Evolutionary conservation across 1,140 invertebrate species (phyloP).

Genomic region (Melipona quadrifasciata): DNA sequence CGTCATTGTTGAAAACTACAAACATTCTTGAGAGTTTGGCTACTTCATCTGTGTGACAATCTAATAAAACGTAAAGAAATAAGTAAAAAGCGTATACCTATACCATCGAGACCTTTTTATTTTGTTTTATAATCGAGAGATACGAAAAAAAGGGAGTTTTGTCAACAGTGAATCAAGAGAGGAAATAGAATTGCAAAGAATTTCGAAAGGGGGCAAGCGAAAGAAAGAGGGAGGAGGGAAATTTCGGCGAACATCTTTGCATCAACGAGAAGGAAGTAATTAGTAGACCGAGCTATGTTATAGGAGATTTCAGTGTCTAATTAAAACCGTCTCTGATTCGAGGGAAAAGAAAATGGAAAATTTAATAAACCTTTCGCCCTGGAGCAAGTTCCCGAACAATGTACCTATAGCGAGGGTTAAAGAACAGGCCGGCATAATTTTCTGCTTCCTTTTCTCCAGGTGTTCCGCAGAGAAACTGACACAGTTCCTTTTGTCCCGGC

Average conservation of each 20-base stretch:
- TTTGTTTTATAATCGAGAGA: neutral
- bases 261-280: neutral
- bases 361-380: neutral
- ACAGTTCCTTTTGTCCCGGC: neutral
- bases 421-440: neutral
- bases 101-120: no score
- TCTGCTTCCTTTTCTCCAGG: neutral
- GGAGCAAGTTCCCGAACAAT: neutral
- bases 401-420: neutral
- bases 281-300: neutral
- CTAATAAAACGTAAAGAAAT: no score
- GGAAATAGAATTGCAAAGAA: no score
- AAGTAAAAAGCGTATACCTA: no score
- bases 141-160: neutral
- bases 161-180: neutral
- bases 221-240: neutral
- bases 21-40: no score
- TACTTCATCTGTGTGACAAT: no score
- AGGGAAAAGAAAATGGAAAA: neutral
- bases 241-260: neutral
- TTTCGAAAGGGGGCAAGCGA: neutral
- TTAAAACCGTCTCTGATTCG: neutral
- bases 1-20: no score
- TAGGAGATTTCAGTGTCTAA: neutral
- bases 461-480: slow-evolving; percentile 6